These are phyloP conservation scores for Alosa sapidissima DNA, from an alignment of 2,797 vertebrate species.

Conservation along the genomic window DNA sequence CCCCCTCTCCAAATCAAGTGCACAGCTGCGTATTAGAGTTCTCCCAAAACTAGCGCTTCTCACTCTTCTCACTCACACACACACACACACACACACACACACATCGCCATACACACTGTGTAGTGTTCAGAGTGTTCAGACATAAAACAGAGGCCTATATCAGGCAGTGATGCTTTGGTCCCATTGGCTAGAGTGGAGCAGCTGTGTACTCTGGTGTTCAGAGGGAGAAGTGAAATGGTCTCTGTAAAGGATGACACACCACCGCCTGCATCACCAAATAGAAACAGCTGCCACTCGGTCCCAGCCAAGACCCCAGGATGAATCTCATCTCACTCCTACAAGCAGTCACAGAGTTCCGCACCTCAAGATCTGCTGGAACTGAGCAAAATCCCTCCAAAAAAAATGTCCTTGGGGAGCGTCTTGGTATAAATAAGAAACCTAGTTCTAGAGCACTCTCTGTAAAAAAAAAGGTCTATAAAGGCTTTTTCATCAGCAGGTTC, in stretches of 20 bases:
- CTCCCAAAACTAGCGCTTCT: background rate
- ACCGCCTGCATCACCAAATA: background rate
- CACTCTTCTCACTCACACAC: background rate
- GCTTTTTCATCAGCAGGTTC: no score
- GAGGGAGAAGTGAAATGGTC: background rate
- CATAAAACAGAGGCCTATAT: background rate
- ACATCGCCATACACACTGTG: background rate
- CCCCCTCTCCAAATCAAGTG: background rate
- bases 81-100: background rate
- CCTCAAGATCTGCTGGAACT: no score
- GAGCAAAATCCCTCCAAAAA: no score
- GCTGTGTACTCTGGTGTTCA: background rate
- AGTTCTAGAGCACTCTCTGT: no score
- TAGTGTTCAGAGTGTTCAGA: background rate
- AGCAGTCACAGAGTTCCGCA: no score
- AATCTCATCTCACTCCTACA: no score
- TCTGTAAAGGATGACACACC: background rate
- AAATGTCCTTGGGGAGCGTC: no score
- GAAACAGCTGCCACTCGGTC: background rate
- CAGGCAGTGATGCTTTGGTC: background rate
- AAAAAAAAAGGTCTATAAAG: no score
- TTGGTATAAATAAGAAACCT: no score
- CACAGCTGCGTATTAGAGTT: slow-evolving; percentile 3
- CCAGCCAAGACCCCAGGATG: background rate
- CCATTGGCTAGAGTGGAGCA: background rate